Percentiles rank a stretch among this genome's conserved stretches.
phyloP scores from a whole-genome alignment of 2,888 invertebrate genomes.

The Aethes cnicana region DNA sequence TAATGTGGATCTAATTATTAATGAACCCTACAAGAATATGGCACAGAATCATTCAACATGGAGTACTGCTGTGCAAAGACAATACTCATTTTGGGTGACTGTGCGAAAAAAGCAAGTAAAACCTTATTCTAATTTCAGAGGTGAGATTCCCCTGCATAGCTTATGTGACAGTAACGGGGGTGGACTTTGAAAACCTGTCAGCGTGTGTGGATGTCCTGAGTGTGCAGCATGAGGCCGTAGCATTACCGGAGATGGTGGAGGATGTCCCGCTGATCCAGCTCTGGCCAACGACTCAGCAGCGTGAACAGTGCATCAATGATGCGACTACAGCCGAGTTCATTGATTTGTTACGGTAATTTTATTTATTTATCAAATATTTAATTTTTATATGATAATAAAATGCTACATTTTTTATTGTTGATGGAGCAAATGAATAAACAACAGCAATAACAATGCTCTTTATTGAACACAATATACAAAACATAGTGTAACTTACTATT shows the following conservation, averaged over 20 bases:
- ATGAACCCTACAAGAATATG: too few relatives aligned
- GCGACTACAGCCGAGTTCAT: conserved; percentile 84
- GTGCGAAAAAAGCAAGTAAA: too few relatives aligned
- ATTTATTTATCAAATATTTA: neutral
- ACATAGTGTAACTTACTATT: too few relatives aligned
- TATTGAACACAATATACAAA: too few relatives aligned
- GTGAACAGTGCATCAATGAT: conserved; percentile 81
- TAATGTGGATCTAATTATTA: too few relatives aligned
- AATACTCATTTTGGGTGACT: too few relatives aligned
- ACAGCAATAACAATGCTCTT: too few relatives aligned
- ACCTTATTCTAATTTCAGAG: conserved; percentile 50
- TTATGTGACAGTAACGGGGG: conserved; percentile 80
- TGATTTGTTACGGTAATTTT: conserved; percentile 78
- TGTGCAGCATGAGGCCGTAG: conserved; percentile 84
- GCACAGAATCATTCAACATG: too few relatives aligned
- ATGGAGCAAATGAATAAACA: too few relatives aligned
- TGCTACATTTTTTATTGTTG: too few relatives aligned
- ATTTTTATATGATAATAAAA: neutral
- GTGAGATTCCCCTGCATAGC: conserved; percentile 86
- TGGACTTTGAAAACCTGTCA: conserved; percentile 78
- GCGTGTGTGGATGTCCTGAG: conserved; percentile 84
- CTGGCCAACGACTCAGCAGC: conserved; percentile 85
- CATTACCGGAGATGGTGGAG: conserved; percentile 82
- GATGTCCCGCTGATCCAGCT: conserved; percentile 83
- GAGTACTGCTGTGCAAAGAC: too few relatives aligned